Conservation (phyloP, 1,140 invertebrate genomes). For the Trypoxylus dichotomus region DNA sequence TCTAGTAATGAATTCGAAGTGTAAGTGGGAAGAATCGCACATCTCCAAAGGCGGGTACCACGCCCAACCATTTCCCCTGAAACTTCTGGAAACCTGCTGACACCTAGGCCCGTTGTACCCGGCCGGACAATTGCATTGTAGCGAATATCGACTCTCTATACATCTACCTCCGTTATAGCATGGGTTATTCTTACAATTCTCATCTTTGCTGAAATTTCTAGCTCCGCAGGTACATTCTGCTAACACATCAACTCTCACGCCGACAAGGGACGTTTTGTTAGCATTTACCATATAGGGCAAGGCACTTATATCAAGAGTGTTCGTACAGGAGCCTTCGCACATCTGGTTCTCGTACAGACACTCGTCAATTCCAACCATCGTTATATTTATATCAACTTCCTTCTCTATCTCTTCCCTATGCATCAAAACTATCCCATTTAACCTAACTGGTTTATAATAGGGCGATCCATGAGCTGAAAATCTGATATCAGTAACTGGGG, state of each 20-base stretch:
- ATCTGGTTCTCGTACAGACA: constrained; percentile 93
- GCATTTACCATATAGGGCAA: constrained; percentile 95
- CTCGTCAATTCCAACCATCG: constrained; percentile 97
- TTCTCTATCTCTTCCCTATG: constrained; percentile 92
- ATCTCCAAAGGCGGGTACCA: constrained; percentile 95
- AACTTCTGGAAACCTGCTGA: constrained; percentile 92
- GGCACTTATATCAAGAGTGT: constrained; percentile 83
- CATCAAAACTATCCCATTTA: constrained; percentile 93
- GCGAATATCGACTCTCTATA: constrained; percentile 81
- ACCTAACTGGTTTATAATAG: constrained; percentile 90
- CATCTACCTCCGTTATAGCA: constrained; percentile 96
- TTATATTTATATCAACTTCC: constrained; percentile 92
- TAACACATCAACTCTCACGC: constrained; percentile 85
- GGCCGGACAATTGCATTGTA: constrained; percentile 85
- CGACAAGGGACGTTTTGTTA: constrained; percentile 93
- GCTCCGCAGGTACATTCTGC: constrained; percentile 91
- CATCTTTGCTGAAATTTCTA: constrained; percentile 84
- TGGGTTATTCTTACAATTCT: constrained; percentile 85
- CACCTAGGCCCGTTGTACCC: constrained; percentile 94
- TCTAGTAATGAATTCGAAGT: constrained; percentile 91
- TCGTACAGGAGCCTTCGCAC: constrained; percentile 95
- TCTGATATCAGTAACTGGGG: constrained; percentile 88
- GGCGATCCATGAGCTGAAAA: constrained; percentile 95
- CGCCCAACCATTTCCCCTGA: constrained; percentile 90
- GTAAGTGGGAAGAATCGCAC: constrained; percentile 93